Conservation (phyloP, 2,888 invertebrate species). For the Nesidiocoris tenuis region DNA sequence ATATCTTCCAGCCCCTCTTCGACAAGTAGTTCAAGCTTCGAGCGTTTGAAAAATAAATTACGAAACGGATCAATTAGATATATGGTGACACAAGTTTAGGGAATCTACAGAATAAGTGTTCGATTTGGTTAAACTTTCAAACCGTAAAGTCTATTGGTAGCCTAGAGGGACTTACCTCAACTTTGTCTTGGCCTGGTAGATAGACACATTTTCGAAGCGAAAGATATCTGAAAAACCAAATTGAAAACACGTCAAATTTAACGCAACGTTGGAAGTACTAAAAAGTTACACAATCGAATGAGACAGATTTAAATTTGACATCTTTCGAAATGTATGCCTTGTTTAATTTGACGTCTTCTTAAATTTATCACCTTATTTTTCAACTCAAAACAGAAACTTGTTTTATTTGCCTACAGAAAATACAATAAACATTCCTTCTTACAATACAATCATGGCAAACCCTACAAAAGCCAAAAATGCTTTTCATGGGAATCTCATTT, state of each 20-base stretch:
- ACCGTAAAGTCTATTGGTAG: too few species aligned
- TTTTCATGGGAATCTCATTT: too few species aligned
- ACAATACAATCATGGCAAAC: too few species aligned
- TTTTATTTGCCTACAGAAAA: too few species aligned
- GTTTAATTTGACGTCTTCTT: too few species aligned
- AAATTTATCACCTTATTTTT: too few species aligned
- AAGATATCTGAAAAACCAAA: constrained; percentile 41
- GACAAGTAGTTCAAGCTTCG: constrained; percentile 26
- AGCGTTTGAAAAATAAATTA: background rate
- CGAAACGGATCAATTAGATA: background rate
- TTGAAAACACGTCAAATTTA: background rate
- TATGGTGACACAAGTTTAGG: background rate
- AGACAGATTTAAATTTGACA: background rate
- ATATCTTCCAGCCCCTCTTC: constrained; percentile 10
- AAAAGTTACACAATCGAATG: too few species aligned
- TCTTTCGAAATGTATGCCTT: too few species aligned
- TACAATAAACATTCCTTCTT: too few species aligned
- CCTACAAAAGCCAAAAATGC: too few species aligned
- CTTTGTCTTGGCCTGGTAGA: constrained; percentile 44
- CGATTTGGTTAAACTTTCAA: too few species aligned
- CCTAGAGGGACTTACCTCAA: constrained; percentile 48
- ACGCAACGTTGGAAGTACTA: background rate
- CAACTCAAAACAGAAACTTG: too few species aligned
- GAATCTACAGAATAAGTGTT: background rate
- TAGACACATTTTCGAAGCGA: constrained; percentile 45